Evolutionary conservation across 2,888 invertebrate genomes (phyloP), one percentile per base, ranked within the genome.

Genomic region (Liodrosophila aerea): DNA sequence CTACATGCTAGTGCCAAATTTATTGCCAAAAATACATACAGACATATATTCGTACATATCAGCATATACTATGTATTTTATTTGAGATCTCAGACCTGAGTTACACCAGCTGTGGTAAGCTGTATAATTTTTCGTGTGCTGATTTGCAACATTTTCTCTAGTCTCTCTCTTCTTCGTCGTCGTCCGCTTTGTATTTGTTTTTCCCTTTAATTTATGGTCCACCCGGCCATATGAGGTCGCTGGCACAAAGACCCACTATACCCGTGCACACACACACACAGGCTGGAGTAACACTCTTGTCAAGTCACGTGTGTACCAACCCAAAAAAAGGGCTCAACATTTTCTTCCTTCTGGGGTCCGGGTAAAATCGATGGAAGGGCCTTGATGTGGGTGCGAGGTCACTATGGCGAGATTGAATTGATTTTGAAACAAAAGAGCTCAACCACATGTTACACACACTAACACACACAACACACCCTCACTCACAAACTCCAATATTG

Each of bases 231-330:
- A 70, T 70, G 57, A 66, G 68, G 51, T 62, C 66, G 51, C 43
- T 51, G 52, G 36, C 68, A 44, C 44, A 9, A 47, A 22, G 22
- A 22, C n/a, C n/a, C n/a, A n/a, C n/a, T n/a, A n/a, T n/a, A n/a
- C n/a, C n/a, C n/a, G n/a, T 53, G 1, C 39, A 7, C 39, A 2
- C 18, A 5, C 5, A 0, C 11, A 11, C 33, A 22, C 33, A 33
- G 16, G 9, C 34, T 41, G 1, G 29, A 43, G 18, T 43, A 52
- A 43, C 16, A 31, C 27, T 22, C 22, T 22, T 22, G 34, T 16
- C 51, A 39, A 67, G 71, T 71, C 73, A 68, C 68, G 73, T 71
- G 60, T 64, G 47, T 30, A 53, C 22, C 22, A 45, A 58, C 29
- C 7, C 29, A 37, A 36, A 16, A 63, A 59, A 71, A 64, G 37